These are phyloP conservation scores for Nebria brevicollis DNA, from an alignment of 2,888 invertebrate genomes.

Conservation along the genomic window DNA sequence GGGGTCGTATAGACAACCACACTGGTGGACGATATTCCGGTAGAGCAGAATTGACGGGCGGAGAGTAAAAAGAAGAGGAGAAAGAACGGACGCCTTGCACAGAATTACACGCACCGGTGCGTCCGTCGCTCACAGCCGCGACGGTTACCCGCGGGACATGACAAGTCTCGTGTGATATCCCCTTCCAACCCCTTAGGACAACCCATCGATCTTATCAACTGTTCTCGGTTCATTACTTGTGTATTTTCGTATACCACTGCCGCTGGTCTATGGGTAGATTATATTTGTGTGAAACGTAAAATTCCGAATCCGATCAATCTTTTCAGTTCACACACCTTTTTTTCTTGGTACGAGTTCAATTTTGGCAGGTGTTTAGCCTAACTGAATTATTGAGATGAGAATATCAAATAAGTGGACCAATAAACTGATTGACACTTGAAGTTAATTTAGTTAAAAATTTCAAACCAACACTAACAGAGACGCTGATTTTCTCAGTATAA, in stretches of 20 bases:
- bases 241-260: constrained; percentile 17
- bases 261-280: background rate
- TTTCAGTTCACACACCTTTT: background rate
- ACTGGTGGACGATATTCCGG: background rate
- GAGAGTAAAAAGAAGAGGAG: background rate
- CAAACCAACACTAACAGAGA: no score
- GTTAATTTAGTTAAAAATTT: background rate
- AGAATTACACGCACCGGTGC: constrained; percentile 31
- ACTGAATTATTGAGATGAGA: background rate
- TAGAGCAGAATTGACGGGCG: background rate
- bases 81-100: constrained; percentile 17
- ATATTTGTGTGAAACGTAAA: background rate
- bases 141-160: constrained; percentile 15
- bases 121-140: constrained; percentile 38
- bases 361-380: background rate
- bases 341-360: background rate
- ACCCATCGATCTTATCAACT: constrained; percentile 45
- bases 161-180: constrained; percentile 2
- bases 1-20: constrained; percentile 4
- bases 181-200: constrained; percentile 13
- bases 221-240: constrained; percentile 41
- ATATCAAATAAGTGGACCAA: background rate
- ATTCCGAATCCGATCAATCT: background rate
- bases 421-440: background rate
- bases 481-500: no score